These are phyloP conservation scores for Calidris pygmaea DNA, from an alignment of 2,113 vertebrate species.

Conservation along the genomic window DNA sequence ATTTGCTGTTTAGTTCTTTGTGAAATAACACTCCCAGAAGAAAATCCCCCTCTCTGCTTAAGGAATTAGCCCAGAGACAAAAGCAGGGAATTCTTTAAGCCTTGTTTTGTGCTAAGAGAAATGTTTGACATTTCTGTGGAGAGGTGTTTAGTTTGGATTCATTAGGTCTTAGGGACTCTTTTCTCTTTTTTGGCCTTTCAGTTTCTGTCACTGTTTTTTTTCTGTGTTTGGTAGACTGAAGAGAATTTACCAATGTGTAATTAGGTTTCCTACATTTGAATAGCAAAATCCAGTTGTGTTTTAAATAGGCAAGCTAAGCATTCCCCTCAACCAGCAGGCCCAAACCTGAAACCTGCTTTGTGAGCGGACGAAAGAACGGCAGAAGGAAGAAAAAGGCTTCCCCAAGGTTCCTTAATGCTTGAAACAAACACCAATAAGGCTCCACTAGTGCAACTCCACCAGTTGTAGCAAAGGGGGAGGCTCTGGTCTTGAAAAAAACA, in stretches of 20 bases:
- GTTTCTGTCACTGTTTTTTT: constrained; percentile 84
- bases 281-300: constrained; percentile 88
- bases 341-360: constrained; percentile 83
- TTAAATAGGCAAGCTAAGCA: constrained; percentile 84
- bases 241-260: constrained; percentile 94
- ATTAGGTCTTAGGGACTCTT: constrained; percentile 91
- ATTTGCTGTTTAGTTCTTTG: constrained; percentile 88
- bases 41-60: constrained; percentile 91
- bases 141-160: constrained; percentile 97
- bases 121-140: constrained; percentile 93
- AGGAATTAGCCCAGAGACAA: constrained; percentile 95
- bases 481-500: background rate
- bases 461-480: background rate
- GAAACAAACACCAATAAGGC: constrained; percentile 58
- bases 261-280: constrained; percentile 93
- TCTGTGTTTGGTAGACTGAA: constrained; percentile 87
- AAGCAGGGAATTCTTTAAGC: constrained; percentile 91
- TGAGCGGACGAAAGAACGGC: constrained; percentile 69
- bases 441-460: background rate
- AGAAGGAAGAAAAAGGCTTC: constrained; percentile 66
- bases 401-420: constrained; percentile 36
- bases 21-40: constrained; percentile 86
- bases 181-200: constrained; percentile 83
- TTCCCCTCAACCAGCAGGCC: constrained; percentile 83
- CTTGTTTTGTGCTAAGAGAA: constrained; percentile 91